Evolutionary conservation across 2,113 vertebrate genomes (phyloP).

Genomic region (Panthera leo): DNA sequence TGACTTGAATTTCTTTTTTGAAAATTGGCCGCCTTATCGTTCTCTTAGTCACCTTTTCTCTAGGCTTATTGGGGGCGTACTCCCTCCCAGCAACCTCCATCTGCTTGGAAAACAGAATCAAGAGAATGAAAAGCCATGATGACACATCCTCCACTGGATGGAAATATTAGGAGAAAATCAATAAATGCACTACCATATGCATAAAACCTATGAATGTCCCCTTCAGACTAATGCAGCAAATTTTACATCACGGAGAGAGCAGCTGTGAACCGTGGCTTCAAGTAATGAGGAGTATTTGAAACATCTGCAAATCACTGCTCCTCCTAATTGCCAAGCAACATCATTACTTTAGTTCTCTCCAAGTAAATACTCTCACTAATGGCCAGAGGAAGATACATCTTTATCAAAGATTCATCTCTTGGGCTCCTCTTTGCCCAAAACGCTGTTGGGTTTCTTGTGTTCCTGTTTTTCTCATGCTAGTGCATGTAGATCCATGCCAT

Average conservation of each 20-base stretch:
- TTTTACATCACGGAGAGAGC: neutral
- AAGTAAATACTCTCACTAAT: neutral
- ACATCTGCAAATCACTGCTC: neutral
- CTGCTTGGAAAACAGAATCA: conserved; percentile 56
- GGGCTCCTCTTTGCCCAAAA: neutral
- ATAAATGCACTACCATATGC: neutral
- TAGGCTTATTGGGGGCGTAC: conserved; percentile 32
- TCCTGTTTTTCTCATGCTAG: neutral
- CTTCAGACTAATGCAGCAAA: conserved; percentile 39
- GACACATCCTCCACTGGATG: neutral
- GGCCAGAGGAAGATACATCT: neutral
- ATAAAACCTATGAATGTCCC: conserved; percentile 28
- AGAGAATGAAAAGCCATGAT: neutral
- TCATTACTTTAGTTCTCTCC: neutral
- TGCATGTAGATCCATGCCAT: neutral
- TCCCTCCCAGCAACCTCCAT: conserved; percentile 60
- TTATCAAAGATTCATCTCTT: neutral
- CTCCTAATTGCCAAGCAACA: neutral
- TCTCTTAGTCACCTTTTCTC: conserved; percentile 69
- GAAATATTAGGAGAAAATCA: neutral
- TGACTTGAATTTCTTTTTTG: conserved; percentile 24
- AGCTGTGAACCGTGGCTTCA: conserved; percentile 36
- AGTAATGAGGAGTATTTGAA: conserved; percentile 13
- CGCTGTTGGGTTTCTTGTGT: neutral
- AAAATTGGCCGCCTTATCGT: conserved; percentile 46